phyloP scores from a whole-genome alignment of 2,888 invertebrate species.

The Brachyopa scutellaris region DNA sequence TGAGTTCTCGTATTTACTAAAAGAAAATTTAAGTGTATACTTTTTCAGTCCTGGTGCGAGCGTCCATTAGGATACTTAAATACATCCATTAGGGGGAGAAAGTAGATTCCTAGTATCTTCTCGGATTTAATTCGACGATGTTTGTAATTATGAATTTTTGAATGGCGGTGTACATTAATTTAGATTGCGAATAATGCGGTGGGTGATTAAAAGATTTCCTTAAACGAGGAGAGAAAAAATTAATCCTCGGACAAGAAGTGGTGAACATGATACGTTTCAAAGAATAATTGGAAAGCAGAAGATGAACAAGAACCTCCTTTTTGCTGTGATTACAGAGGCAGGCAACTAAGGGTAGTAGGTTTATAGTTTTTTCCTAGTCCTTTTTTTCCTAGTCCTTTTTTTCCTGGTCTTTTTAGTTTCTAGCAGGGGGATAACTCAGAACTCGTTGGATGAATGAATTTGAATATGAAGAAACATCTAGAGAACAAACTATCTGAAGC shows the following conservation, averaged over 20 bases:
- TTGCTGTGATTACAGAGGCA: not conserved
- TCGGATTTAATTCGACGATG: not conserved
- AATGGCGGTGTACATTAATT: slow-evolving; percentile 30
- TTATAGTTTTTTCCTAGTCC: no score
- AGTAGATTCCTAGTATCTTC: not conserved
- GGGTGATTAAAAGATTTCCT: slow-evolving; percentile 32
- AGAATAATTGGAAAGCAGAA: slow-evolving; percentile 30
- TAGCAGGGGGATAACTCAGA: no score
- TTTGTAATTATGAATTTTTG: slow-evolving; percentile 13
- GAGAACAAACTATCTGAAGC: no score
- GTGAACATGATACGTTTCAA: slow-evolving; percentile 16
- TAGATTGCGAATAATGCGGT: slow-evolving; percentile 2
- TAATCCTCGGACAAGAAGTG: no score
- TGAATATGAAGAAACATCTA: no score
- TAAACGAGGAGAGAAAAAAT: no score
- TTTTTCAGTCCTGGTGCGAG: not conserved
- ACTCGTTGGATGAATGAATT: no score
- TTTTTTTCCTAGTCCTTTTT: no score
- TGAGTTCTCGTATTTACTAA: slow-evolving; percentile 13
- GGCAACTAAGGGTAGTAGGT: not conserved
- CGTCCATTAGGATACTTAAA: not conserved
- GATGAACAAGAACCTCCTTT: slow-evolving; percentile 5
- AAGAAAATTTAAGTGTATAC: slow-evolving; percentile 12
- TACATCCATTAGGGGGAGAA: not conserved
- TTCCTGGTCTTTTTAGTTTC: no score